A percentile compares a stretch with the other conserved stretches of the same genome.
Evolutionary conservation across 1,140 invertebrate species (phyloP).

Genomic region (Lepidotrigona ventralis): DNA sequence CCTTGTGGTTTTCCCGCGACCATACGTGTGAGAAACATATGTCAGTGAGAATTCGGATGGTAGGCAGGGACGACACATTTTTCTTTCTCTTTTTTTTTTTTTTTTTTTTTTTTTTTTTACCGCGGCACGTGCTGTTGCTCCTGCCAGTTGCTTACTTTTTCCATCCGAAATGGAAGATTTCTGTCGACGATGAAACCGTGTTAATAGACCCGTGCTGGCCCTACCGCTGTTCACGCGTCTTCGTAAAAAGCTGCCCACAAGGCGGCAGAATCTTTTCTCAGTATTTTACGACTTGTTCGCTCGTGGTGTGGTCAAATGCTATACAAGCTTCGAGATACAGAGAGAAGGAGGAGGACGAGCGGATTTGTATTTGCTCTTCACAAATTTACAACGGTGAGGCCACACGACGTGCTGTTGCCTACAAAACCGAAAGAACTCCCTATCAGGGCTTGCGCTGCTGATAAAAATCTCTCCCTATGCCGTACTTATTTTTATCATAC

Average conservation of each 20-base stretch:
- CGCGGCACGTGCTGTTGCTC: slow-evolving; percentile 43
- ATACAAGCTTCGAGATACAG: not conserved
- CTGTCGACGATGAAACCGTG: slow-evolving; percentile 59
- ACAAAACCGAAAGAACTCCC: not conserved
- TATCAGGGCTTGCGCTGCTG: not conserved
- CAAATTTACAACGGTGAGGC: slow-evolving; percentile 18
- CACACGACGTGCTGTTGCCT: not conserved
- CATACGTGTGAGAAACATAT: not conserved
- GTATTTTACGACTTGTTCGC: slow-evolving; percentile 54
- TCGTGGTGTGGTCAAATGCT: slow-evolving; percentile 15
- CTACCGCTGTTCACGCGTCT: slow-evolving; percentile 52
- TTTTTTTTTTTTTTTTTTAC: not conserved
- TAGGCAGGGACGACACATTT: too few species aligned
- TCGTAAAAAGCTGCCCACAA: slow-evolving; percentile 49
- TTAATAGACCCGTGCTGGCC: slow-evolving; percentile 50
- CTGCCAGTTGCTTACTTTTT: slow-evolving; percentile 33
- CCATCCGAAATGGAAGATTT: slow-evolving; percentile 52
- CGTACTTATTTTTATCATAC: not conserved
- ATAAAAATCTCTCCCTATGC: too few species aligned
- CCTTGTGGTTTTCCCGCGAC: not conserved
- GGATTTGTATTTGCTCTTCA: slow-evolving; percentile 27
- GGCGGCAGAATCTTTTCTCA: slow-evolving; percentile 11
- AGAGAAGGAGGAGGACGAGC: not conserved
- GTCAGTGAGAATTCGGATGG: slow-evolving; percentile 1
- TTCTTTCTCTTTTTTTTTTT: too few species aligned